phyloP scores from a whole-genome alignment of 2,888 invertebrate species.

The Diabrotica balteata region DNA sequence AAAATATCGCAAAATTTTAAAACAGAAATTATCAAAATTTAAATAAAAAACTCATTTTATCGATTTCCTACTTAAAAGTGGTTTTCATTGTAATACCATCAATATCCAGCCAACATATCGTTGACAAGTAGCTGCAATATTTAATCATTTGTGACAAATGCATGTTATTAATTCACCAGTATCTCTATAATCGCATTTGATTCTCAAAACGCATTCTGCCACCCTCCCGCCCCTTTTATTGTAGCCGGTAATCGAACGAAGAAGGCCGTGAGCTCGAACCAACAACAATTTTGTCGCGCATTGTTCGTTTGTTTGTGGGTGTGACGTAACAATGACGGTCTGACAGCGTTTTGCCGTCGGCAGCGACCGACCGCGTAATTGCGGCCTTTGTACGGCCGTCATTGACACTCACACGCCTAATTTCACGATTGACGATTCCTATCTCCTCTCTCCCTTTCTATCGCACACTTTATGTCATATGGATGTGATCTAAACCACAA shows the following conservation, averaged over 20 bases:
- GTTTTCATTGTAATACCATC: no score
- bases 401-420: constrained; percentile 62
- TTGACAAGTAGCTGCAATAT: background rate
- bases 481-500: constrained; percentile 4
- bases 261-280: constrained; percentile 19
- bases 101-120: no score
- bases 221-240: constrained; percentile 11
- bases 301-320: constrained; percentile 55
- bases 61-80: no score
- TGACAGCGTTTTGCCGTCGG: constrained; percentile 47
- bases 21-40: no score
- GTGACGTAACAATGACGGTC: constrained; percentile 54
- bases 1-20: no score
- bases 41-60: no score
- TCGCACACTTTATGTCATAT: background rate
- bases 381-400: constrained; percentile 60
- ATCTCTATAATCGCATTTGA: constrained; percentile 32
- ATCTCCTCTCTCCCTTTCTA: constrained; percentile 36
- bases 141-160: constrained; percentile 13
- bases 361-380: constrained; percentile 61
- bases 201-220: background rate
- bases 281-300: constrained; percentile 44
- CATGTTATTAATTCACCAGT: constrained; percentile 20
- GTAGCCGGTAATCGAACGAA: constrained; percentile 10
- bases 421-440: constrained; percentile 55